These are phyloP conservation scores for Coluber constrictor DNA, from an alignment of 2,797 vertebrate species.

Conservation along the genomic window DNA sequence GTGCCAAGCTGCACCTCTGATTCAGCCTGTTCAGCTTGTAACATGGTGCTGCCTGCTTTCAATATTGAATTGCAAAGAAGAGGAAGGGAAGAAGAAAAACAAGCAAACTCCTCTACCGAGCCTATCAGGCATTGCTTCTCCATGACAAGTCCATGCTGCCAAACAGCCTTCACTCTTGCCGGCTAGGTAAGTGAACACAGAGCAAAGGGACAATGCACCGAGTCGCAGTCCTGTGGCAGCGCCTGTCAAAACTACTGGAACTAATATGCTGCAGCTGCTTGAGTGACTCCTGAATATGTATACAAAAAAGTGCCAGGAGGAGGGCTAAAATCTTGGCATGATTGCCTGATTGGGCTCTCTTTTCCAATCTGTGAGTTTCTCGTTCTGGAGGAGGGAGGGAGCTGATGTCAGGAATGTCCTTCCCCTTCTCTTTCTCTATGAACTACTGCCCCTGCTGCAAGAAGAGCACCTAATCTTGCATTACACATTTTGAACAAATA, in stretches of 20 bases:
- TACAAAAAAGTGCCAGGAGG: slow-evolving; percentile 66
- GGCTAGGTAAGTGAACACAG: slow-evolving; percentile 60
- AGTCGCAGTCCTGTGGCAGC: slow-evolving; percentile 51
- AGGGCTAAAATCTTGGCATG: slow-evolving; percentile 62
- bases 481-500: not conserved
- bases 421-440: slow-evolving; percentile 2
- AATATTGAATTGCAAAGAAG: slow-evolving; percentile 71
- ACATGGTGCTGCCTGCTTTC: slow-evolving; percentile 72
- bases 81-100: slow-evolving; percentile 44
- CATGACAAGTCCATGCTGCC: slow-evolving; percentile 56
- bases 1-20: slow-evolving; percentile 42
- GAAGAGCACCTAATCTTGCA: not conserved
- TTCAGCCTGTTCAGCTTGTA: slow-evolving; percentile 72
- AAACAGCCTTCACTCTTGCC: slow-evolving; percentile 58
- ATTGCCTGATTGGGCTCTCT: slow-evolving; percentile 51
- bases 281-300: slow-evolving; percentile 70
- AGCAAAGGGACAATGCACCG: slow-evolving; percentile 54
- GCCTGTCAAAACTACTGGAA: slow-evolving; percentile 72
- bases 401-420: slow-evolving; percentile 47
- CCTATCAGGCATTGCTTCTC: slow-evolving; percentile 69
- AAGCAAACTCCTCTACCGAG: slow-evolving; percentile 60
- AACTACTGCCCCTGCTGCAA: not conserved
- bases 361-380: slow-evolving; percentile 55
- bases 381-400: slow-evolving; percentile 45
- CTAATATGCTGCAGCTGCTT: slow-evolving; percentile 73